These are phyloP conservation scores for Oceanodroma leucorhoa DNA, from an alignment of 2,797 vertebrate species.

Conservation along the genomic window DNA sequence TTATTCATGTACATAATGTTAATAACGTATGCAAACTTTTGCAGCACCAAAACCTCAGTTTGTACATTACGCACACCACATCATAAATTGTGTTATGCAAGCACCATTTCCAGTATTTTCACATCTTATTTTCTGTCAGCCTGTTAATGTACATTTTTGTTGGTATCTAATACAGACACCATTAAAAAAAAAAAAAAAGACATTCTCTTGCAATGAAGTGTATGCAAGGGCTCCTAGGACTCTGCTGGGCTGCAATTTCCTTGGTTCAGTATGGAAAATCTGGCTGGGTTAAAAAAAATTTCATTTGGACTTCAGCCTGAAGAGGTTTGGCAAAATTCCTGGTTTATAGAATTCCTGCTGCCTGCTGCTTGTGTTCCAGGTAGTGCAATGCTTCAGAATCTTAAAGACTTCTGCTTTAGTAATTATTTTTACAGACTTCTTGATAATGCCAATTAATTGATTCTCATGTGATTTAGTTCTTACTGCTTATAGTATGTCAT, in stretches of 20 bases:
- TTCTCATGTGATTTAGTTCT: background rate
- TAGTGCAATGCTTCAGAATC: background rate
- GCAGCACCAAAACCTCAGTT: conserved; percentile 3
- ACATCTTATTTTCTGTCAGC: conserved; percentile 22
- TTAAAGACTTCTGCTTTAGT: background rate
- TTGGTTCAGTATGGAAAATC: conserved; percentile 37
- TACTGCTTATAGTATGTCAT: background rate
- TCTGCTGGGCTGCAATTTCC: background rate
- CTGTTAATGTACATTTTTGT: background rate
- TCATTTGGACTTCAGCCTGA: conserved; percentile 27
- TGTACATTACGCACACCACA: background rate
- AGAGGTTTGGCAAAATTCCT: conserved; percentile 52
- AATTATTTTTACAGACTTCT: conserved; percentile 44
- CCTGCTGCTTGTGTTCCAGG: conserved; percentile 10
- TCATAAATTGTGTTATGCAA: conserved; percentile 12
- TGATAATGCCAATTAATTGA: conserved; percentile 37
- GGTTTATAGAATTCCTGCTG: conserved; percentile 37
- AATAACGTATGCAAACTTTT: conserved; percentile 12
- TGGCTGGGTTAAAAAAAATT: conserved; percentile 4
- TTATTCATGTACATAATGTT: background rate
- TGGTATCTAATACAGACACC: background rate
- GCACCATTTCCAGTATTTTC: background rate
- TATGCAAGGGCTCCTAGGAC: background rate
- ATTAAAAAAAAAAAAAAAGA: background rate
- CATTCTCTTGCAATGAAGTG: background rate